Percentiles rank a stretch among this genome's conserved stretches.
These are phyloP conservation scores for Alces alces DNA, from an alignment of 2,113 vertebrate species.

Conservation along the genomic window DNA sequence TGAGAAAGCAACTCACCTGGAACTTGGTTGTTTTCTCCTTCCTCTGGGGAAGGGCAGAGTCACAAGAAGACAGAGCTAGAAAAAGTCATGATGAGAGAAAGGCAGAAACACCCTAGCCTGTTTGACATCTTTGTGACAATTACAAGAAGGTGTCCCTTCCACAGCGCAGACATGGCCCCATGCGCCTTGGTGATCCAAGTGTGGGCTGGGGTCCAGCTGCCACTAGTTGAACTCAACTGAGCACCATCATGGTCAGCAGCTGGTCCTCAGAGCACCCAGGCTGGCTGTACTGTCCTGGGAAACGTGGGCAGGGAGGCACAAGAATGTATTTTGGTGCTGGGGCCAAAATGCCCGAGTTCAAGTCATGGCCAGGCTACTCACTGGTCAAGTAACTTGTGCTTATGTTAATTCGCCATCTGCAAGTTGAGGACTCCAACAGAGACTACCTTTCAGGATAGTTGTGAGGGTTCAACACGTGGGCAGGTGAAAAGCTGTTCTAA, in stretches of 20 bases:
- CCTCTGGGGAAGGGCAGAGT: too few relatives aligned
- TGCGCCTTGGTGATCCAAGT: neutral
- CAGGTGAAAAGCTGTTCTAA: neutral
- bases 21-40: neutral
- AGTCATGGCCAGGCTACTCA: neutral
- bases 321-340: neutral
- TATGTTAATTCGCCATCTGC: neutral
- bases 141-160: neutral
- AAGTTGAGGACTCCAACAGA: neutral
- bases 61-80: neutral
- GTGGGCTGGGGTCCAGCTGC: neutral
- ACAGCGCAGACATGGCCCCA: neutral
- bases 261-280: neutral
- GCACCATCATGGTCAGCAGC: neutral
- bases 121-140: neutral
- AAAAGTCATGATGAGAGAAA: neutral
- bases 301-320: neutral
- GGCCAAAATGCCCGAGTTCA: neutral
- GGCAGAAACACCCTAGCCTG: neutral
- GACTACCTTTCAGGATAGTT: neutral
- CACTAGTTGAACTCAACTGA: accelerated
- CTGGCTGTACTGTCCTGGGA: accelerated
- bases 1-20: neutral
- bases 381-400: neutral
- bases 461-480: neutral